These are phyloP conservation scores for Malurus splendens DNA, from an alignment of 2,797 vertebrate species.

Conservation along the genomic window DNA sequence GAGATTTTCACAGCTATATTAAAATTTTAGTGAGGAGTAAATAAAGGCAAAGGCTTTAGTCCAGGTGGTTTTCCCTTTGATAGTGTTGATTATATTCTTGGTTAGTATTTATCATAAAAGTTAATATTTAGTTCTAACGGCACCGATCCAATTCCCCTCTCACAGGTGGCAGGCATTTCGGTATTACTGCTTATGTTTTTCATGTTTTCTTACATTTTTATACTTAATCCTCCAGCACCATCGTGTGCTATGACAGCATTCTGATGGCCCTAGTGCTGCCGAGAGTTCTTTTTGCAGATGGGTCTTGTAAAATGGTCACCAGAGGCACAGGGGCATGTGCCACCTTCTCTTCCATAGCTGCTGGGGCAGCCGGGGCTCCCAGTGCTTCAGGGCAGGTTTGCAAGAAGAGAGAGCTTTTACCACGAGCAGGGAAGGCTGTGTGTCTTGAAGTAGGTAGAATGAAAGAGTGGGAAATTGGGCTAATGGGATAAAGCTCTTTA, in stretches of 20 bases:
- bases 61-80: neutral
- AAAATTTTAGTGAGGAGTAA: neutral
- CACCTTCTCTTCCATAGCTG: neutral
- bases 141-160: slow-evolving; percentile 46
- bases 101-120: slow-evolving; percentile 63
- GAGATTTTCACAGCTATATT: neutral
- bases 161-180: slow-evolving; percentile 46
- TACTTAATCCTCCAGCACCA: neutral
- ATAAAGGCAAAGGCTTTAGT: neutral
- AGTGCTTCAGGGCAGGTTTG: fast-evolving
- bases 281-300: neutral
- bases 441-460: neutral
- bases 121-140: slow-evolving; percentile 58
- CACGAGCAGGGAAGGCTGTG: fast-evolving
- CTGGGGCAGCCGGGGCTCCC: neutral
- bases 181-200: slow-evolving; percentile 42
- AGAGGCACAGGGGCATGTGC: neutral
- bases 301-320: neutral
- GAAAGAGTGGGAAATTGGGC: neutral
- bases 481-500: neutral
- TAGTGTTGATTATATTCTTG: neutral
- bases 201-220: slow-evolving; percentile 27
- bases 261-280: fast-evolving
- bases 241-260: neutral
- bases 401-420: neutral